phyloP scores from a whole-genome alignment of 2,797 vertebrate species.

The Acanthiza pusilla region DNA sequence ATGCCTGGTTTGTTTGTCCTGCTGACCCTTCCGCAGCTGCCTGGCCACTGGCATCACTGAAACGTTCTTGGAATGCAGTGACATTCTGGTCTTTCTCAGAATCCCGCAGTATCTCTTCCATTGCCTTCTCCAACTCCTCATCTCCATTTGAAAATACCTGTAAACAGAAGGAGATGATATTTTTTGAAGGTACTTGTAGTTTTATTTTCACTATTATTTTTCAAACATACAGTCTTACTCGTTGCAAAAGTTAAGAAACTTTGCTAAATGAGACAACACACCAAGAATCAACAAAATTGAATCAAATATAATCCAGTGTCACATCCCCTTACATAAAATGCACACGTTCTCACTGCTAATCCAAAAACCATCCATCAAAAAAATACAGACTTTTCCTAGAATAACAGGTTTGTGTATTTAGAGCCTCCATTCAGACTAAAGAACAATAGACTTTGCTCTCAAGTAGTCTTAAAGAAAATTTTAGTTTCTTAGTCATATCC shows the following conservation, averaged over 20 bases:
- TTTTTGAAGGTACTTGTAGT: background rate
- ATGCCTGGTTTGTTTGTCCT: slow-evolving; percentile 41
- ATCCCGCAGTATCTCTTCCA: slow-evolving; percentile 91
- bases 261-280: background rate
- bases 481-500: background rate
- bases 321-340: background rate
- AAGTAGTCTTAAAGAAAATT: background rate
- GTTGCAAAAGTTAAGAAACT: background rate
- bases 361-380: background rate
- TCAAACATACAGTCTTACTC: background rate
- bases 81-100: slow-evolving; percentile 80
- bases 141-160: slow-evolving; percentile 89
- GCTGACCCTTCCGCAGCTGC: slow-evolving; percentile 29
- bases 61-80: background rate
- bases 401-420: background rate
- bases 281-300: background rate
- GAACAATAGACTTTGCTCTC: background rate
- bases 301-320: background rate
- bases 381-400: background rate
- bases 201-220: background rate
- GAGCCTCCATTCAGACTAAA: background rate
- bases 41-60: slow-evolving; percentile 7
- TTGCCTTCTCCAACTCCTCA: slow-evolving; percentile 92
- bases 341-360: background rate
- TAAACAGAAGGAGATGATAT: background rate